Evolutionary conservation across 2,113 vertebrate genomes (phyloP).

Genomic region (Albula goreensis): DNA sequence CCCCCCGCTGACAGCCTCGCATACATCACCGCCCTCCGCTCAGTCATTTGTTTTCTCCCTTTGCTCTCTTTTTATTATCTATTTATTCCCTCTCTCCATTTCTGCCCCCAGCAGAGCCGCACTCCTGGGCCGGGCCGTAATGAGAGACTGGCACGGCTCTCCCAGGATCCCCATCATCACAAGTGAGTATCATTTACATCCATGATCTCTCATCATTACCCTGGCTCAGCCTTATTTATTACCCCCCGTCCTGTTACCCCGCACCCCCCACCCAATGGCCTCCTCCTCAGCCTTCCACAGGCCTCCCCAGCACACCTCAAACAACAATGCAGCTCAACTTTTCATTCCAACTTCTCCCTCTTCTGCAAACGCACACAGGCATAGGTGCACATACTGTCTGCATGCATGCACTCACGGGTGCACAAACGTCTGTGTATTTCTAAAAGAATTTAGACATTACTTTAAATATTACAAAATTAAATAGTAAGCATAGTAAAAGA

Average conservation of each 20-base stretch:
- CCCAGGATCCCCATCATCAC: conserved; percentile 74
- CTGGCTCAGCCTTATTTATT: conserved; percentile 71
- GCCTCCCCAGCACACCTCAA: not conserved
- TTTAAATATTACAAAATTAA: too few species aligned
- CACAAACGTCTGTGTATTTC: too few species aligned
- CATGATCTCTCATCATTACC: conserved; percentile 78
- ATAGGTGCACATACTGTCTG: too few species aligned
- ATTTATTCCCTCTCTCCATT: conserved; percentile 68
- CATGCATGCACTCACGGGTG: too few species aligned
- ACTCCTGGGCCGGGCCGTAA: conserved; percentile 59
- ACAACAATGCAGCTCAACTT: not conserved
- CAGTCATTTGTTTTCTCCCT: conserved; percentile 57
- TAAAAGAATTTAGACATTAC: too few species aligned
- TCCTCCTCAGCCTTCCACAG: conserved; percentile 37
- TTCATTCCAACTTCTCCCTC: not conserved
- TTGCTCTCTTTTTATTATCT: conserved; percentile 69
- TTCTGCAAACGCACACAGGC: not conserved
- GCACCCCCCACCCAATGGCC: not conserved
- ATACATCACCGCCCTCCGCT: conserved; percentile 76
- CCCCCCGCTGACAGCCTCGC: conserved; percentile 73
- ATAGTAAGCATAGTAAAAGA: too few species aligned
- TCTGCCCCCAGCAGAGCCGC: conserved; percentile 59
- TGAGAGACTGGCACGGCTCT: conserved; percentile 72
- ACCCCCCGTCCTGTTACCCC: conserved; percentile 43
- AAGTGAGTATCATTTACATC: conserved; percentile 80